Conservation (phyloP, 2,113 vertebrate genomes). For the Cyphomyrus plagiostoma region DNA sequence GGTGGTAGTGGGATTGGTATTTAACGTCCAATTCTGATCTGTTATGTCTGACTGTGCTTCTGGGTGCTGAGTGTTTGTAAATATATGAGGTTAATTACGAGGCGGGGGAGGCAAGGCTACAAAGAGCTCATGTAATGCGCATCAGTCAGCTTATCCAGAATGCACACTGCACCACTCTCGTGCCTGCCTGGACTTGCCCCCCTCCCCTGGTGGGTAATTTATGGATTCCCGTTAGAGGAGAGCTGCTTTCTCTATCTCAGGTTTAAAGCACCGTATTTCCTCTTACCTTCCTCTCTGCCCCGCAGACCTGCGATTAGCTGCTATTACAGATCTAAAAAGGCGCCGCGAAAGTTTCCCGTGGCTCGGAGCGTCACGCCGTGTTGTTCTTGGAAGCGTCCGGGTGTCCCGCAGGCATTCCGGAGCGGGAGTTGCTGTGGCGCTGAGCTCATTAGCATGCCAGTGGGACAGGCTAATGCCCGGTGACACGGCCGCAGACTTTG, state of each 20-base stretch:
- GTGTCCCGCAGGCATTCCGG: constrained; percentile 67
- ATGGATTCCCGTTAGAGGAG: constrained; percentile 51
- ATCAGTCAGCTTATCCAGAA: constrained; percentile 12
- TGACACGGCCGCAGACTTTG: constrained; percentile 58
- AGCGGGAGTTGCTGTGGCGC: constrained; percentile 69
- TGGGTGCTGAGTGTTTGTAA: constrained; percentile 27
- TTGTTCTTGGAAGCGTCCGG: constrained; percentile 83
- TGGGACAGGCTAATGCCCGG: constrained; percentile 66
- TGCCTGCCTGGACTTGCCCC: constrained; percentile 56
- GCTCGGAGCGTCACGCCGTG: constrained; percentile 71
- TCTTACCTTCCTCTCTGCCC: constrained; percentile 61
- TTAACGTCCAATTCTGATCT: background rate
- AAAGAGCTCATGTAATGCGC: constrained; percentile 38
- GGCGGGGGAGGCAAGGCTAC: constrained; percentile 43
- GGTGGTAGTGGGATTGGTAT: background rate
- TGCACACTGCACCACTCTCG: constrained; percentile 46
- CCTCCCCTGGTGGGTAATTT: constrained; percentile 54
- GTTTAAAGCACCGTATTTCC: constrained; percentile 72
- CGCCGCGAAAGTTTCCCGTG: constrained; percentile 75
- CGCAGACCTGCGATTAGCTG: constrained; percentile 73
- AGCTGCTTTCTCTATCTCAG: constrained; percentile 40
- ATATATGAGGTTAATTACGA: constrained; percentile 59
- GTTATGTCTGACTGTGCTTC: constrained; percentile 14
- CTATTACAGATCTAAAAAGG: constrained; percentile 77
- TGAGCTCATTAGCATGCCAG: constrained; percentile 69